Evolutionary conservation across 30 jellyfish, hydroid and myxozoan genomes (phyloP).

Genomic region (Aurelia sp.): DNA sequence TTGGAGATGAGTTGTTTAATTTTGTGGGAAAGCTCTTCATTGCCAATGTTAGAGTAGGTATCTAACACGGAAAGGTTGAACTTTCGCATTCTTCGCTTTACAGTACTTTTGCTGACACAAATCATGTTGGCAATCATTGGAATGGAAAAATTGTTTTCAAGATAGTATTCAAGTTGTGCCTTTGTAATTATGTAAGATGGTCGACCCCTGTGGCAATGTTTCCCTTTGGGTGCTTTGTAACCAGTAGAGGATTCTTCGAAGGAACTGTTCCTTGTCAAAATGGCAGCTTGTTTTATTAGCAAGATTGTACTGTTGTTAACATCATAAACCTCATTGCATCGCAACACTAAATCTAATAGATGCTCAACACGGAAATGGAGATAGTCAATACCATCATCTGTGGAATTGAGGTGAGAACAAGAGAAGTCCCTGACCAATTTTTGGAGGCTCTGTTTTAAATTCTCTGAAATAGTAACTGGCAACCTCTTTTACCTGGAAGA

Average conservation of each 20-base stretch:
- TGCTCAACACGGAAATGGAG: too few species aligned
- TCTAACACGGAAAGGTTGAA: not conserved
- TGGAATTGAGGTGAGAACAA: too few species aligned
- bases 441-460: too few species aligned
- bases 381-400: too few species aligned
- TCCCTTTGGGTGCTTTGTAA: too few species aligned
- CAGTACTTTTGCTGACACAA: conserved; percentile 3
- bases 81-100: not conserved
- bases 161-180: conserved; percentile 4
- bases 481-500: too few species aligned
- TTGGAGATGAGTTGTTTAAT: too few species aligned
- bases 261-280: not conserved
- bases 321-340: conserved; percentile 12
- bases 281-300: not conserved
- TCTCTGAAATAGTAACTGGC: too few species aligned
- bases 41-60: too few species aligned
- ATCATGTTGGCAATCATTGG: conserved; percentile 6
- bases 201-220: not conserved
- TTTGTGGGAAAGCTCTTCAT: too few species aligned
- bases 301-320: not conserved
- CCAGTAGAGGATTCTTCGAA: too few species aligned
- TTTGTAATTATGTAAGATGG: not conserved
- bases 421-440: too few species aligned
- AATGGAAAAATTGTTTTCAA: not conserved
- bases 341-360: not conserved